Base-by-base conservation (phyloP, 2,888 invertebrate species). In the Ennomos fuscantarius region DNA sequence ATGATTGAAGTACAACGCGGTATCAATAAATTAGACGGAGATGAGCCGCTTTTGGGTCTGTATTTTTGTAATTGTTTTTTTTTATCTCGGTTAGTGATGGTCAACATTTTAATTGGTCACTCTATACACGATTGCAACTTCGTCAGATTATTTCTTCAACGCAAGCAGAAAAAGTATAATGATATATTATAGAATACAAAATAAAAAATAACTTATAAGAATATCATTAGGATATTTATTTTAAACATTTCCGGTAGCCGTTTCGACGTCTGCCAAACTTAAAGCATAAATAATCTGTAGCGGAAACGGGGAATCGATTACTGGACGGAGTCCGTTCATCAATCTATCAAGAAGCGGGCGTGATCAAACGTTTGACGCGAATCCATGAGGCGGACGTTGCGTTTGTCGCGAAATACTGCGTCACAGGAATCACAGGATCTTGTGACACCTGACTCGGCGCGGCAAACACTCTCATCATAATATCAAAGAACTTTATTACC, bases 311-410 rank as follows among this genome's bases (percentile, higher is more conserved):
- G 72, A 78, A 79, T 82, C 79, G 81, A 81, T 80, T 82, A 78
- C 73, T 76, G 65, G 69, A 68, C 74, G 73, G 74, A 73, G 72
- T 72, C 73, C 63, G 74, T 66, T 69, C 82, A 86, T 89, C 79
- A 82, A 87, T 89, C 84, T 72, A 74, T 88, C 89, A 72, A 59
- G 80, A 49, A 61, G 60, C 74, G 73, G 71, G 32, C 63, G 62
- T 74, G 88, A 89, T 90, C 89, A 89, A 90, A 89, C 78, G 52
- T 72, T 5, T 76, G 74, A 83, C 72, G 79, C 86, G 70, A 79
- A 79, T 75, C 78, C 64, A 63, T 61, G 63, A 49, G 61, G 57
- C 74, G 73, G 70, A 10, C 64, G 61, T 74, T 87, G 88, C 79
- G 85, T 55, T 73, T 76, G 74, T 84, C 75, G 80, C 87, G 72